These are phyloP conservation scores for Corythornis vintsioides DNA, from an alignment of 2,113 vertebrate species.

Conservation along the genomic window DNA sequence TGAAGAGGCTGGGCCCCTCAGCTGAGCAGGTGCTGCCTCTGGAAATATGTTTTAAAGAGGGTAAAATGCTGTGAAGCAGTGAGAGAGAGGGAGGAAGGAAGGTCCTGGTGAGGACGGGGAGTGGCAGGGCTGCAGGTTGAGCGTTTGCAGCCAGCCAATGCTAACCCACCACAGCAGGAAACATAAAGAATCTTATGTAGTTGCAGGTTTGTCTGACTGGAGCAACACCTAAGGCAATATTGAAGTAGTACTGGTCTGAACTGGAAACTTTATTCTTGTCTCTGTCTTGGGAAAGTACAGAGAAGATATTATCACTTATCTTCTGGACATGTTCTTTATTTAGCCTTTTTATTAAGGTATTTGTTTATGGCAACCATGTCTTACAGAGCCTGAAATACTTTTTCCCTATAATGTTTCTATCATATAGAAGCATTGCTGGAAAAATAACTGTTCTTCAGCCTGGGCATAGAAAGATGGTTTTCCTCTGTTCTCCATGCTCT, in stretches of 20 bases:
- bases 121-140: not conserved
- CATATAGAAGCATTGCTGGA: not conserved
- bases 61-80: not conserved
- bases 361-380: conserved; percentile 25
- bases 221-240: not conserved
- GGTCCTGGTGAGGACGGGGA: fast-evolving
- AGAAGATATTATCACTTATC: conserved; percentile 1
- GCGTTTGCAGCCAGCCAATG: not conserved
- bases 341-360: conserved; percentile 31
- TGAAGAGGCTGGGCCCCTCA: not conserved
- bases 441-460: not conserved
- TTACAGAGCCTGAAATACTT: not conserved
- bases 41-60: not conserved
- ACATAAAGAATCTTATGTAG: not conserved
- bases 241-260: not conserved
- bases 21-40: not conserved
- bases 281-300: conserved; percentile 1
- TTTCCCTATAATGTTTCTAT: not conserved
- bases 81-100: not conserved
- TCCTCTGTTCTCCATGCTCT: not conserved
- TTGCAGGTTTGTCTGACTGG: not conserved
- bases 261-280: not conserved
- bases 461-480: not conserved
- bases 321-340: not conserved
- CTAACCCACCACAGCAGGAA: not conserved